Conservation (phyloP, 2,797 vertebrate genomes). For the Anomalospiza imberbis region DNA sequence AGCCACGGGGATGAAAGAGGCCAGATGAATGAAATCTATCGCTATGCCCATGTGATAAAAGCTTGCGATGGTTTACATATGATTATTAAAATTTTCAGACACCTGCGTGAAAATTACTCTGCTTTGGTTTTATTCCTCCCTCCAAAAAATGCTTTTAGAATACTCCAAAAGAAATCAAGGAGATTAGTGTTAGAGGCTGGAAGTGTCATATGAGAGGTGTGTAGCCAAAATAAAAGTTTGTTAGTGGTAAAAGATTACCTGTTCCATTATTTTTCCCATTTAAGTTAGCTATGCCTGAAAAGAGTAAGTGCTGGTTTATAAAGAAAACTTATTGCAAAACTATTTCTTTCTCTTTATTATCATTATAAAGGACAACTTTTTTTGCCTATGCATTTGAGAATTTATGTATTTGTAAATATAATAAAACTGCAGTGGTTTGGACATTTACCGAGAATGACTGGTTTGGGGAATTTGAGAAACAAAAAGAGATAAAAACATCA, state of each 20-base stretch:
- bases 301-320: neutral
- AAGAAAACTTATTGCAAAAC: neutral
- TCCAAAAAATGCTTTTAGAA: neutral
- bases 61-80: neutral
- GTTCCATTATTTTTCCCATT: neutral
- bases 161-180: neutral
- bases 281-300: neutral
- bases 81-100: neutral
- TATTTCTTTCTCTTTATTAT: neutral
- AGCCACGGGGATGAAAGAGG: neutral
- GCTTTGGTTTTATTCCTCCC: neutral
- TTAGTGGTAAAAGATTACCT: neutral
- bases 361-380: neutral
- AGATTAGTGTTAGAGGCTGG: neutral
- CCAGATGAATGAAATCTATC: neutral
- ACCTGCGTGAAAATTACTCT: neutral
- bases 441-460: slow-evolving; percentile 24
- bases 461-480: slow-evolving; percentile 47
- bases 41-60: neutral
- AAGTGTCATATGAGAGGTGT: neutral
- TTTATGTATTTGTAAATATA: slow-evolving; percentile 44
- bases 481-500: slow-evolving; percentile 58
- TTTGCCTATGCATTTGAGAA: neutral
- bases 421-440: slow-evolving; percentile 43
- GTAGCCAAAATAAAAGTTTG: neutral